Conservation (phyloP, 1,140 invertebrate genomes). For the Micrasema longulum region DNA sequence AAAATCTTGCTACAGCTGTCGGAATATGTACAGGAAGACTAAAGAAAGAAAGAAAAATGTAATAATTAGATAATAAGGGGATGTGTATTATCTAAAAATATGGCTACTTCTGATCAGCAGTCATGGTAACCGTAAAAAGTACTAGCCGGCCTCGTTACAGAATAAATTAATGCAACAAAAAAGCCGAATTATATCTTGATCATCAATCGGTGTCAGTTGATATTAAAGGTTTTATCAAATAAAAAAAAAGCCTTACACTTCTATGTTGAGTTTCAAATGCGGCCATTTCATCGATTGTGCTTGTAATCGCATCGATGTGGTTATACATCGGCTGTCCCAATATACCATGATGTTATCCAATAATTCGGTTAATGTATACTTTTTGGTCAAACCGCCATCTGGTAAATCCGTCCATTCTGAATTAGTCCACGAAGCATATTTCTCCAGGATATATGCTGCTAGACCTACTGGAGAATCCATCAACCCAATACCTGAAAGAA, state of each 20-base stretch:
- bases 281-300: constrained; percentile 67
- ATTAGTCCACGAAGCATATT: constrained; percentile 77
- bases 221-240: background rate
- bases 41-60: background rate
- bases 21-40: constrained; percentile 60
- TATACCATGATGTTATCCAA: constrained; percentile 85
- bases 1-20: constrained; percentile 70
- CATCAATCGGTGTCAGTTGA: background rate
- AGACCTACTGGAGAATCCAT: constrained; percentile 75
- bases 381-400: constrained; percentile 73
- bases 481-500: constrained; percentile 68
- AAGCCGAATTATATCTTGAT: background rate
- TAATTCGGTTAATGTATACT: constrained; percentile 71
- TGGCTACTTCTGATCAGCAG: background rate
- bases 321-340: constrained; percentile 77
- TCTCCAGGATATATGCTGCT: constrained; percentile 82
- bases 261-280: constrained; percentile 57
- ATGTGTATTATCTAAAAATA: background rate
- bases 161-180: background rate
- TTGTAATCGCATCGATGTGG: constrained; percentile 75
- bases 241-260: constrained; percentile 46
- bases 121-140: background rate
- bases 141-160: background rate
- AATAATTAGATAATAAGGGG: background rate
- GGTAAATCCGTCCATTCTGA: constrained; percentile 55